Conservation (phyloP, 2,888 invertebrate genomes). For the Ochropacha duplaris region DNA sequence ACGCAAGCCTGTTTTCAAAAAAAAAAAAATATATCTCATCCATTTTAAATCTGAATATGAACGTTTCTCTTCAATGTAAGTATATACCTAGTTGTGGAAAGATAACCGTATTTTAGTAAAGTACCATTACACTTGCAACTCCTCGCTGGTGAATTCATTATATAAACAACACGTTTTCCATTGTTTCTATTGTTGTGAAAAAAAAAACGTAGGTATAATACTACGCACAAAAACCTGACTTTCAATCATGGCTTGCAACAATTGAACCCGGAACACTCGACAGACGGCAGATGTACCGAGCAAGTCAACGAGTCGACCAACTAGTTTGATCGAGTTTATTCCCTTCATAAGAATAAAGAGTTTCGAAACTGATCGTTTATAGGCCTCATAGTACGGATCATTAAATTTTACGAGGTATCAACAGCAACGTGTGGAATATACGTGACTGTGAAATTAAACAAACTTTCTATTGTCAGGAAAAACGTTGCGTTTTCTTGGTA, state of each 20-base stretch:
- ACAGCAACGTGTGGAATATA: background rate
- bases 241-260: background rate
- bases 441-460: conserved; percentile 1
- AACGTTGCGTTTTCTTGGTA: background rate
- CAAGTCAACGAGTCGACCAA: background rate
- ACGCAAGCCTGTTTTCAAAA: too few species aligned
- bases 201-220: too few species aligned
- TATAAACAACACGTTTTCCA: too few species aligned
- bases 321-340: background rate
- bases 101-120: background rate
- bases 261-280: conserved; percentile 1
- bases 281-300: background rate
- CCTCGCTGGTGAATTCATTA: too few species aligned
- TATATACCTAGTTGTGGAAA: background rate
- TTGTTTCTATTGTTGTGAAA: too few species aligned
- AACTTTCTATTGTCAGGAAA: conserved; percentile 6
- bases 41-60: background rate
- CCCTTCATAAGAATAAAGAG: background rate
- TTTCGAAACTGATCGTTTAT: background rate
- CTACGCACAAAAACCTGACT: background rate
- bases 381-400: background rate
- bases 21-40: background rate
- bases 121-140: background rate
- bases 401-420: conserved; percentile 5
- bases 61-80: too few species aligned